A percentile compares a stretch with the other conserved stretches of the same genome.
These are phyloP conservation scores for Druceiella hillmani DNA, from an alignment of 2,888 invertebrate species.

Conservation along the genomic window DNA sequence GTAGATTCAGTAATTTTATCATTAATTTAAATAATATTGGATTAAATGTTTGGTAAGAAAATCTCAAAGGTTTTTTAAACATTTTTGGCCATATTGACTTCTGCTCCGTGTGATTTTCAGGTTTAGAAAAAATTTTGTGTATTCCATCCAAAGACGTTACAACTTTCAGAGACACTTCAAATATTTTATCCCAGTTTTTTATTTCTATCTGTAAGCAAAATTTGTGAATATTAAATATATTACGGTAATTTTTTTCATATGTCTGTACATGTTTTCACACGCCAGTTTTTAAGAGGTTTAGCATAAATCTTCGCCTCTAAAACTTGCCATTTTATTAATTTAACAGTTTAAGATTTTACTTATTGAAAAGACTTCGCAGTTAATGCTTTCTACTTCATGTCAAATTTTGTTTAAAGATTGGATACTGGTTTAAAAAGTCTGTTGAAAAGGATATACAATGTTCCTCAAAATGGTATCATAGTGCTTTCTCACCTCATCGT, in stretches of 20 bases:
- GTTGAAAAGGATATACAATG: not conserved
- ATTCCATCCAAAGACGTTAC: slow-evolving; percentile 59
- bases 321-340: too few relatives aligned
- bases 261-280: too few relatives aligned
- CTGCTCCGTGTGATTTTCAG: slow-evolving; percentile 56
- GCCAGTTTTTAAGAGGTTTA: too few relatives aligned
- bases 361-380: not conserved
- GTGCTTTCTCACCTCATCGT: too few relatives aligned
- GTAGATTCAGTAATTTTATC: slow-evolving; percentile 53
- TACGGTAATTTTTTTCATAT: too few relatives aligned
- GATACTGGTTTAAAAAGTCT: not conserved
- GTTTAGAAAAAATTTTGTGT: slow-evolving; percentile 58
- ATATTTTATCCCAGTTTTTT: slow-evolving; percentile 57
- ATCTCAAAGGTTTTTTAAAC: slow-evolving; percentile 56
- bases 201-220: slow-evolving; percentile 50
- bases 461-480: too few relatives aligned
- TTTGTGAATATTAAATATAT: too few relatives aligned
- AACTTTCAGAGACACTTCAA: slow-evolving; percentile 55
- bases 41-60: slow-evolving; percentile 61
- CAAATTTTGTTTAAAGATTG: not conserved
- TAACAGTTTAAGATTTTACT: not conserved
- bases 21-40: slow-evolving; percentile 58
- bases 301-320: too few relatives aligned
- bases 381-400: slow-evolving; percentile 9
- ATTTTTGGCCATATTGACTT: slow-evolving; percentile 59